Evolutionary conservation across 2,113 vertebrate species (phyloP).

Genomic region (Thermophis baileyi): DNA sequence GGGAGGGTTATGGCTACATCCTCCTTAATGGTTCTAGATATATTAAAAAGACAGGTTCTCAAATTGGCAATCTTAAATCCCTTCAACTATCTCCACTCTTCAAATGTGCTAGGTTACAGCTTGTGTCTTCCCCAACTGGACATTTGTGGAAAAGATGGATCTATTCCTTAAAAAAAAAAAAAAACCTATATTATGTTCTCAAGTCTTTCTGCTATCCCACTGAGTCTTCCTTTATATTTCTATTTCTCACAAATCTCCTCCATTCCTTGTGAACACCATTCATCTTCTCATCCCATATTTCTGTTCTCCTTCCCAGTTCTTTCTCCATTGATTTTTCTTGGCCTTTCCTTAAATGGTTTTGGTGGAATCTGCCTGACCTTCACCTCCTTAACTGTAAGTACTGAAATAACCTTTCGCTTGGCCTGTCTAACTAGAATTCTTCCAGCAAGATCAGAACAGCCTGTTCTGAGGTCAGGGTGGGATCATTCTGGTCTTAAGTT

Average conservation of each 20-base stretch:
- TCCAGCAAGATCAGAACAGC: background rate
- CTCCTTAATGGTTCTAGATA: background rate
- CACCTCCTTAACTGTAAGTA: conserved; percentile 88
- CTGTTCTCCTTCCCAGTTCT: conserved; percentile 64
- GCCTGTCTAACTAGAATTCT: no score
- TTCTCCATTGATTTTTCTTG: conserved; percentile 84
- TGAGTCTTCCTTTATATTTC: background rate
- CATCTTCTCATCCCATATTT: background rate
- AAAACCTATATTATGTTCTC: background rate
- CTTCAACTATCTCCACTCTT: background rate
- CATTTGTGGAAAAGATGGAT: background rate
- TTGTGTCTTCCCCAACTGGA: background rate
- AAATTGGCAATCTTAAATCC: background rate
- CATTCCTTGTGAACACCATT: no score
- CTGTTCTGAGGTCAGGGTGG: background rate
- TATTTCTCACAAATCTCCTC: background rate
- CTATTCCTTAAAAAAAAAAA: background rate
- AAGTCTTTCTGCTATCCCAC: background rate
- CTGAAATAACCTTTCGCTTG: background rate
- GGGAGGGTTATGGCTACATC: background rate
- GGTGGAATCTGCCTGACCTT: conserved; percentile 92
- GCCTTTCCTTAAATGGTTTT: conserved; percentile 86
- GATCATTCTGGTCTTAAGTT: background rate
- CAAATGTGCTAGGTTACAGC: background rate
- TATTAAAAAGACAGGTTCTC: background rate